Evolutionary conservation across 1,140 invertebrate species (phyloP).

Genomic region (Holcopasites calliopsidis): DNA sequence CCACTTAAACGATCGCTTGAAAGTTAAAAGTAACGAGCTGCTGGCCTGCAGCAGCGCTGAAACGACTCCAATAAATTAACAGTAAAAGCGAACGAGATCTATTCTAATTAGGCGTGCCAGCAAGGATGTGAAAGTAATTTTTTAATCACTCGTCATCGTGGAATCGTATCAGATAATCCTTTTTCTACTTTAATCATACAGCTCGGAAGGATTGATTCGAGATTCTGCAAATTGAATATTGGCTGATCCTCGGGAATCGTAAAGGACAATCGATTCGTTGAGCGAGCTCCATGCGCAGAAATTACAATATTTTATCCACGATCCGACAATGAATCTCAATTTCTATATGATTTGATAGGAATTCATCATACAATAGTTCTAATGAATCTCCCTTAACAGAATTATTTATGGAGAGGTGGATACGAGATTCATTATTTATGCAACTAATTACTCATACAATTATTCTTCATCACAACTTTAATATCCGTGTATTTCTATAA

Average conservation of each 20-base stretch:
- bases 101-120: no score
- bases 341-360: no score
- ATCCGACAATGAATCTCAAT: no score
- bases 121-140: no score
- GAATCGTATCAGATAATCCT: neutral
- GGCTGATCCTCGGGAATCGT: neutral
- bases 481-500: no score
- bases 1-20: neutral
- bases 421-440: no score
- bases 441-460: no score
- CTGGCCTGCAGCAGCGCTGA: neutral
- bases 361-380: no score
- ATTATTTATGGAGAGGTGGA: no score
- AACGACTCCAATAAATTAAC: neutral
- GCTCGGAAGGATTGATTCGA: constrained; percentile 1
- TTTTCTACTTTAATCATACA: neutral
- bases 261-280: neutral
- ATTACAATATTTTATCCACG: neutral
- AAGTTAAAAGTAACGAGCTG: constrained; percentile 21
- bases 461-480: no score
- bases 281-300: no score
- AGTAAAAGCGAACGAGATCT: neutral
- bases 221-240: constrained; percentile 16
- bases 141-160: neutral
- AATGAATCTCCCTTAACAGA: no score